phyloP scores from a whole-genome alignment of 2,113 vertebrate species.

The Rhinoptilus africanus region DNA sequence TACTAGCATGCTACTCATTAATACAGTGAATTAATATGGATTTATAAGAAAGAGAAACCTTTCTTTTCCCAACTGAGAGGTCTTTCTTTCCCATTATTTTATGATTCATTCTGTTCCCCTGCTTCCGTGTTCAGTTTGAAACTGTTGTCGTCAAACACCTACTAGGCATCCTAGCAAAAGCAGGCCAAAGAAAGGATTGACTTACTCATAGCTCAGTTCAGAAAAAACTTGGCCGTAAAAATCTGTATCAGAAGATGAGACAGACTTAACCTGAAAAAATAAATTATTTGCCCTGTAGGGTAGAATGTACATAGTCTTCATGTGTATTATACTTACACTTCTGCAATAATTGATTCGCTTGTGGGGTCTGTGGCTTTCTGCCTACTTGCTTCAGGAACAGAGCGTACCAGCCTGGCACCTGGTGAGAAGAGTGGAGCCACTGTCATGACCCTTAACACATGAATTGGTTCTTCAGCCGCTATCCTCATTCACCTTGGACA shows the following conservation, averaged over 20 bases:
- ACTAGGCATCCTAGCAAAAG: neutral
- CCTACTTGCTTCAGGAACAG: neutral
- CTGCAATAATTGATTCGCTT: neutral
- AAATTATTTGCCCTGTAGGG: neutral
- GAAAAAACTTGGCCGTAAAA: neutral
- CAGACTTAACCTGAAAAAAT: neutral
- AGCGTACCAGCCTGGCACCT: no score
- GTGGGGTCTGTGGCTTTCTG: neutral
- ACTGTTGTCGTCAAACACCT: neutral
- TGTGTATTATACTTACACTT: neutral
- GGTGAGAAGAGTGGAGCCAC: neutral
- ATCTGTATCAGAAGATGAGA: neutral
- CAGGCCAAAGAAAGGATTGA: neutral
- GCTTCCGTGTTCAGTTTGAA: neutral
- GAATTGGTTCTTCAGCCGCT: neutral
- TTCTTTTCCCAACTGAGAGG: neutral
- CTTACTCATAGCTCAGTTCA: neutral
- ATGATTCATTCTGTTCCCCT: neutral
- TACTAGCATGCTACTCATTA: neutral
- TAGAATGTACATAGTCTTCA: neutral
- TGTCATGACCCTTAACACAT: accelerated
- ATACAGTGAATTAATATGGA: neutral
- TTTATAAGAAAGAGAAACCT: neutral
- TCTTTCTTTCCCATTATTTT: neutral
- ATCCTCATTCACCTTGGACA: neutral